phyloP scores from a whole-genome alignment of 1,140 invertebrate species.

The Diachasmimorpha longicaudata region DNA sequence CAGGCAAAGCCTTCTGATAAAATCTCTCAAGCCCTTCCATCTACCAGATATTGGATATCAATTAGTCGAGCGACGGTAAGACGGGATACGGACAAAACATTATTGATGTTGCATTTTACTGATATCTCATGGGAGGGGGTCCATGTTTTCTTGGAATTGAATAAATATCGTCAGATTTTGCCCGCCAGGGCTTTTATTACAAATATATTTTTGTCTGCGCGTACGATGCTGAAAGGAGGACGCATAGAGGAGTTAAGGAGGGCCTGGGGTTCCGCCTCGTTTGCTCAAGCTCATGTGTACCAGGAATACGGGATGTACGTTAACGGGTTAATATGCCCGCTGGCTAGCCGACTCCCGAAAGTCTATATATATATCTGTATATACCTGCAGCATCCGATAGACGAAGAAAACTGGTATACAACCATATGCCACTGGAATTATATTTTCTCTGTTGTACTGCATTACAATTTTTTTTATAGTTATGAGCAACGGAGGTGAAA shows the following conservation, averaged over 20 bases:
- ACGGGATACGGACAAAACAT: too few relatives aligned
- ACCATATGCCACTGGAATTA: background rate
- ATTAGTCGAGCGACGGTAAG: too few relatives aligned
- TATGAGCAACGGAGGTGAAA: background rate
- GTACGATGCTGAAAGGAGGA: background rate
- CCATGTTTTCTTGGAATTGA: too few relatives aligned
- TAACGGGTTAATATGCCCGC: background rate
- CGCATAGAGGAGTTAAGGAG: background rate
- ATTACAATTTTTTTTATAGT: background rate
- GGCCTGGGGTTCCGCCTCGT: background rate
- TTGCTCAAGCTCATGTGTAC: background rate
- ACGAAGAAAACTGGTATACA: background rate
- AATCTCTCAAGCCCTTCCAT: too few relatives aligned
- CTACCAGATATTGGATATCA: too few relatives aligned
- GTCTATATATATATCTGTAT: background rate
- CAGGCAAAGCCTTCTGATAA: too few relatives aligned
- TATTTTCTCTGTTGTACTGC: background rate
- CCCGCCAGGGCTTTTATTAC: too few relatives aligned
- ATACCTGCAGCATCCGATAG: background rate
- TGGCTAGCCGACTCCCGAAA: background rate
- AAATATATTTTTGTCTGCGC: background rate
- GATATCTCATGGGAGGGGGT: too few relatives aligned
- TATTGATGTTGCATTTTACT: too few relatives aligned
- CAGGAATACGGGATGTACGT: background rate
- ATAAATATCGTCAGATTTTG: too few relatives aligned